Conservation (phyloP, 30 jellyfish, hydroid and myxozoan species). For the Hydractinia echinata region DNA sequence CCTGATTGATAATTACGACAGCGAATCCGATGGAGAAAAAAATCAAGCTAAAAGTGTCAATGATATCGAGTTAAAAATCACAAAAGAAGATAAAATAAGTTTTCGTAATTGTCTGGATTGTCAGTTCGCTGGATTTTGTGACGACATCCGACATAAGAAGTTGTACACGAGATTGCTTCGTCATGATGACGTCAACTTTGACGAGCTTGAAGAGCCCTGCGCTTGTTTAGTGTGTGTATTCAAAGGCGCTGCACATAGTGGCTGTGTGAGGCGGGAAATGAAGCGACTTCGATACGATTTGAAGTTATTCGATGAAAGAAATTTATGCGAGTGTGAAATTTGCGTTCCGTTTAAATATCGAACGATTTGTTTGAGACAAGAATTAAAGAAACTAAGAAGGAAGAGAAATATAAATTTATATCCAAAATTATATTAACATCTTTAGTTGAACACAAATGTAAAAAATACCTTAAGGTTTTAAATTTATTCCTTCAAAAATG, state of each 20-base stretch:
- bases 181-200: conserved; percentile 8
- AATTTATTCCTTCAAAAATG: no score
- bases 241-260: conserved; percentile 33
- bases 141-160: conserved; percentile 19
- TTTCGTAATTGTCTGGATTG: conserved; percentile 19
- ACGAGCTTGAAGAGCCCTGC: conserved; percentile 19
- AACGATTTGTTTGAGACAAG: conserved; percentile 20
- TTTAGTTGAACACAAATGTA: no score
- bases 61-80: conserved; percentile 19
- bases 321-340: neutral
- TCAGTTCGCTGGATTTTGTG: conserved; percentile 12
- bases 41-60: neutral
- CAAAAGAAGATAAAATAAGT: conserved; percentile 16
- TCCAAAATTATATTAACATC: neutral
- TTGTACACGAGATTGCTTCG: neutral
- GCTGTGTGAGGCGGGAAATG: conserved; percentile 18
- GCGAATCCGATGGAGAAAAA: neutral
- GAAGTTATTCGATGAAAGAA: conserved; percentile 14
- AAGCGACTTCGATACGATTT: conserved; percentile 9
- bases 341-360: conserved; percentile 22
- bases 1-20: neutral
- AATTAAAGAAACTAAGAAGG: conserved; percentile 6
- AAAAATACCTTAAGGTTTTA: no score
- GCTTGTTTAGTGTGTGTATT: conserved; percentile 20
- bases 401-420: conserved; percentile 1